Percentiles rank a stretch among this genome's conserved stretches.
Evolutionary conservation across 2,888 invertebrate species (phyloP).

Genomic region (Apomyelois bistriatella): DNA sequence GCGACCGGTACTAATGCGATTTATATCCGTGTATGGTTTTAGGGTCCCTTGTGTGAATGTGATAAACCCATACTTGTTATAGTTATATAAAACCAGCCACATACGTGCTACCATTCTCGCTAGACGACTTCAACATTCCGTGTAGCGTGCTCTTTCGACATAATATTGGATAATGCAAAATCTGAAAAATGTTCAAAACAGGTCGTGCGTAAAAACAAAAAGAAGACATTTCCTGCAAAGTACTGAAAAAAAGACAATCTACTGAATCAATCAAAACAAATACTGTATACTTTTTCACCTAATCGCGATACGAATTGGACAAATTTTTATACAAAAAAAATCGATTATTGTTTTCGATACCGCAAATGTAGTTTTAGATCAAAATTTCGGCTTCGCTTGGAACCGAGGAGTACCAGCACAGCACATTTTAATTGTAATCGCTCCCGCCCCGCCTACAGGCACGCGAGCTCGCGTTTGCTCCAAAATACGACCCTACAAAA

Average conservation of each 20-base stretch:
- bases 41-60: constrained; percentile 19
- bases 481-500: constrained; percentile 4
- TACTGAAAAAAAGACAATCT: no score
- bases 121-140: no score
- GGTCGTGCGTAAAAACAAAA: no score
- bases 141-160: no score
- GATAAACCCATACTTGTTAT: background rate
- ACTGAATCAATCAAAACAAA: no score
- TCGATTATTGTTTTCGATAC: background rate
- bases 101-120: no score
- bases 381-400: constrained; percentile 1
- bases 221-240: no score
- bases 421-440: constrained; percentile 11
- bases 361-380: constrained; percentile 6
- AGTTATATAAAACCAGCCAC: background rate
- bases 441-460: background rate
- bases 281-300: no score
- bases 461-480: constrained; percentile 3
- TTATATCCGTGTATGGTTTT: constrained; percentile 49
- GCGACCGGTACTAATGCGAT: constrained; percentile 67
- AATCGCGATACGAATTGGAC: no score
- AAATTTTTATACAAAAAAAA: no score
- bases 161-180: no score
- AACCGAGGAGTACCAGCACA: constrained; percentile 4
- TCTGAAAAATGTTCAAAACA: no score